phyloP scores from a whole-genome alignment of 1,140 invertebrate genomes.

The Aphis gossypii region DNA sequence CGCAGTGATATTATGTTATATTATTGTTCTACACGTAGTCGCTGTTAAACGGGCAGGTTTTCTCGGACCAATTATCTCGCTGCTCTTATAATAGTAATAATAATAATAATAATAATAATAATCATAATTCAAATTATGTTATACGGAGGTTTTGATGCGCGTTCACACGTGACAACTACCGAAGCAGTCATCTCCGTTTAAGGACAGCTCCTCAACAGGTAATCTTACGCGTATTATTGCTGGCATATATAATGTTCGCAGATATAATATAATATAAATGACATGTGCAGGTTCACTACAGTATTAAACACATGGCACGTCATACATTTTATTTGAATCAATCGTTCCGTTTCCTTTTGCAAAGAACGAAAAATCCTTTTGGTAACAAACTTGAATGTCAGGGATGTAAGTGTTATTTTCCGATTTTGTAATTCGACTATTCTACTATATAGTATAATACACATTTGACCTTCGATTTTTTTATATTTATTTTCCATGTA shows the following conservation, averaged over 20 bases:
- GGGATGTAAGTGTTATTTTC: no score
- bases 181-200: neutral
- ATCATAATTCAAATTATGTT: neutral
- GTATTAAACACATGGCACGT: no score
- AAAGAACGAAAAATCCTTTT: neutral
- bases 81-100: neutral
- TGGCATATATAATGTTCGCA: neutral
- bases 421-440: neutral
- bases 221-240: neutral
- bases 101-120: no score
- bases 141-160: neutral
- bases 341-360: neutral
- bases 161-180: neutral
- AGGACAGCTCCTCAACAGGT: neutral
- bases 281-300: neutral
- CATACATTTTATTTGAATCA: neutral
- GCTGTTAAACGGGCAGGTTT: neutral
- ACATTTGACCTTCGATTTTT: no score
- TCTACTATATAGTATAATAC: neutral
- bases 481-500: neutral
- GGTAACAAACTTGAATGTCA: neutral
- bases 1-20: neutral
- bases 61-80: neutral
- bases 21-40: neutral
- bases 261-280: neutral